Evolutionary conservation across 2,113 vertebrate species (phyloP).

Genomic region (Erythrocercus mccallii): DNA sequence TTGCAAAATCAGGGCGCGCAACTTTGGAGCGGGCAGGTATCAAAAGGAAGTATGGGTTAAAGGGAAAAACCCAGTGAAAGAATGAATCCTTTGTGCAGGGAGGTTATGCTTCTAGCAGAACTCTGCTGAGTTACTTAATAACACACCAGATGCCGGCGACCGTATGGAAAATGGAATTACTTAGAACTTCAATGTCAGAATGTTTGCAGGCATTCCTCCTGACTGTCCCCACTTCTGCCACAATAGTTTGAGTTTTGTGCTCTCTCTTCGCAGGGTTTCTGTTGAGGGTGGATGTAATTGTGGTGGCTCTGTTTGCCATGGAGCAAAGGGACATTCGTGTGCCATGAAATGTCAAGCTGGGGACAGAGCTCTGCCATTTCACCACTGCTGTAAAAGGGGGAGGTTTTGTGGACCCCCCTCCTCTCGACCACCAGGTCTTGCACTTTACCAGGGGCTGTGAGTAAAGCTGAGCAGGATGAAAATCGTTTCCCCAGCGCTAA

Average conservation of each 20-base stretch:
- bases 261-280: not conserved
- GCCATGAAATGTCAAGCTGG: not conserved
- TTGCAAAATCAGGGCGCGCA: not conserved
- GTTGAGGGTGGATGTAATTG: not conserved
- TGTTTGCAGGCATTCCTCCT: not conserved
- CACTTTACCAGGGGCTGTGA: not conserved
- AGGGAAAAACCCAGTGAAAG: not conserved
- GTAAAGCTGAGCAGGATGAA: not conserved
- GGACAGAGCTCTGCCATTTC: not conserved
- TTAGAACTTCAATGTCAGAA: not conserved
- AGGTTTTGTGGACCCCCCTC: not conserved
- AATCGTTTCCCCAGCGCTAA: not conserved
- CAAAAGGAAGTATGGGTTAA: not conserved
- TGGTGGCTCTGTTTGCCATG: not conserved
- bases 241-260: not conserved
- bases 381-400: not conserved
- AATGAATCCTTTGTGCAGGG: not conserved
- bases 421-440: not conserved
- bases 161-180: not conserved
- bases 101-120: not conserved
- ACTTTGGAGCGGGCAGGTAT: fast-evolving
- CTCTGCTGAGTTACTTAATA: constrained; percentile 4
- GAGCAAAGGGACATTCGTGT: not conserved
- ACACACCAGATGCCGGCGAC: not conserved
- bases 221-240: not conserved